Percentiles rank a stretch among this genome's conserved stretches.
Evolutionary conservation across 2,113 vertebrate species (phyloP).

Genomic region (Nannobrachium achirus): DNA sequence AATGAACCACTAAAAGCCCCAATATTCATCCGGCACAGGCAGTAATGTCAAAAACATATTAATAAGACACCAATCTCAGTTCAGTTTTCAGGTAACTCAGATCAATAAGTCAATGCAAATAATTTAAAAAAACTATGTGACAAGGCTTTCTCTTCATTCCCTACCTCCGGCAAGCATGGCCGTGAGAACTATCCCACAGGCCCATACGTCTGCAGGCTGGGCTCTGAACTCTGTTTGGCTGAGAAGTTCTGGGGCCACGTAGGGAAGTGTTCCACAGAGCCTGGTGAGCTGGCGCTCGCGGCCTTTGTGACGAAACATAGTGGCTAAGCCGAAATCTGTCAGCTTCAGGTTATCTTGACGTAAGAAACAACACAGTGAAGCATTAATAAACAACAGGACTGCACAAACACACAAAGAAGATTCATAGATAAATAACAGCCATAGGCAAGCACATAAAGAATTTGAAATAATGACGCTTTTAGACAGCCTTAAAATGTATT

Average conservation of each 20-base stretch:
- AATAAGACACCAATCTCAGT: too few relatives aligned
- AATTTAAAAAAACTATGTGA: too few relatives aligned
- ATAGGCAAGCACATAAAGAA: background rate
- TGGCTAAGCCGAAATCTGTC: constrained; percentile 94
- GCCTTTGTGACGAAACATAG: constrained; percentile 91
- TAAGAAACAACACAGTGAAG: constrained; percentile 47
- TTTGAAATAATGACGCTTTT: background rate
- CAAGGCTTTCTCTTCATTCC: background rate
- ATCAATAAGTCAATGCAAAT: too few relatives aligned
- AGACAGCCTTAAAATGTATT: too few relatives aligned
- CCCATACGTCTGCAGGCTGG: constrained; percentile 93
- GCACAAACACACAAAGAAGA: background rate
- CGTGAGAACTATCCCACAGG: constrained; percentile 94
- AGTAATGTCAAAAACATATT: too few relatives aligned
- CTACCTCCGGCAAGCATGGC: constrained; percentile 98
- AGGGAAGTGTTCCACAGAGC: constrained; percentile 94
- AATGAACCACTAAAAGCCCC: too few relatives aligned
- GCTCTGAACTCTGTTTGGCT: constrained; percentile 86
- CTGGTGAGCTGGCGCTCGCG: constrained; percentile 86
- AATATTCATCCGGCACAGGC: too few relatives aligned
- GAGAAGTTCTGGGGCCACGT: constrained; percentile 94
- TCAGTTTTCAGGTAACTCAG: too few relatives aligned
- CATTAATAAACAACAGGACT: background rate
- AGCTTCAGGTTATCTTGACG: constrained; percentile 90
- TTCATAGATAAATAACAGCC: background rate